phyloP scores from a whole-genome alignment of 2,888 invertebrate genomes.

The Leptura quadrifasciata region DNA sequence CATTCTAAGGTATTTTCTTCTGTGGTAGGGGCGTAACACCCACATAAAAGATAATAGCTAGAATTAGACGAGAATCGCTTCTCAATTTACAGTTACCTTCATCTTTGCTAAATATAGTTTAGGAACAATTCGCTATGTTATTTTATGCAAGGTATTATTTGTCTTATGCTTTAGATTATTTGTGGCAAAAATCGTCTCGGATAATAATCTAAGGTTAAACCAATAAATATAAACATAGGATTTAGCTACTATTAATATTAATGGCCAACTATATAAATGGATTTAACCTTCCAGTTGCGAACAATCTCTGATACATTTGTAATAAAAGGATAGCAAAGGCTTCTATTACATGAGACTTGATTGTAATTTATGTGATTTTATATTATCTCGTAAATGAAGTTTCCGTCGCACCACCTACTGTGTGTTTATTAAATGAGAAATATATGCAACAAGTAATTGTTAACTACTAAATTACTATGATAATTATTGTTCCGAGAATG shows the following conservation, averaged over 20 bases:
- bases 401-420: conserved; percentile 28
- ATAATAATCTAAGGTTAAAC: background rate
- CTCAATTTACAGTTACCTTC: background rate
- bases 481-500: conserved; percentile 10
- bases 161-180: background rate
- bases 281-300: conserved; percentile 22
- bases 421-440: conserved; percentile 24
- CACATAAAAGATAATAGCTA: background rate
- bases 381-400: conserved; percentile 22
- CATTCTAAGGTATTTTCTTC: background rate
- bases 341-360: conserved; percentile 22
- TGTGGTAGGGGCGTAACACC: background rate
- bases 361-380: conserved; percentile 25
- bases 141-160: background rate
- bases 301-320: conserved; percentile 24
- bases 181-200: background rate
- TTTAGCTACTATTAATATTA: conserved; percentile 18
- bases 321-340: conserved; percentile 21
- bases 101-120: background rate
- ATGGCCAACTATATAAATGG: conserved; percentile 1
- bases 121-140: background rate
- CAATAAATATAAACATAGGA: conserved; percentile 1
- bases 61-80: background rate
- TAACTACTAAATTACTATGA: conserved; percentile 22
- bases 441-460: conserved; percentile 23